Evolutionary conservation across 1,140 invertebrate species (phyloP), one percentile per base, ranked within the genome.

Genomic region (Trachymyrmex septentrionalis): DNA sequence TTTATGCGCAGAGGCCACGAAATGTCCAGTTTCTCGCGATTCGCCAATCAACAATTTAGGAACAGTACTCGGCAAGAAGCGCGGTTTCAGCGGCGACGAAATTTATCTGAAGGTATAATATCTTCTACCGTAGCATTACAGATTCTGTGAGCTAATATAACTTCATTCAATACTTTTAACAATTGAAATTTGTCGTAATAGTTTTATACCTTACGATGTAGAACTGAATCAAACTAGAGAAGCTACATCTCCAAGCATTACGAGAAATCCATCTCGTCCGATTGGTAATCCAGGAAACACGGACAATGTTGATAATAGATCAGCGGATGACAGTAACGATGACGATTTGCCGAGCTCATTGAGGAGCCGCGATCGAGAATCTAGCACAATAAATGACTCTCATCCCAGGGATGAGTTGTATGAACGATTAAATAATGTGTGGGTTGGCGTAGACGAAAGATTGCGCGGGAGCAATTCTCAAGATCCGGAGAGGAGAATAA

Each of bases 171-270:
- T 48, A 91, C n/a, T 86, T 55, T 86, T 91, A 5, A 91, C 87
- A 9, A 91, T 93, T 21, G 88, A 92, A 78, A 87, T 92, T 77
- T 85, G 91, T 57, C 78, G 87, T 24, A 93, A 93, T 59, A 92
- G 67, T 86, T 91, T 90, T 66, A 77, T 90, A 30, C 66, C 88
- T 59, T 85, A 89, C 48, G 88, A 90, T 71, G 34, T 82, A 34
- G 85, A 92, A 67, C 48, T 78, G 63, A 86, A 81, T 86, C 85
- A 84, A 64, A 72, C 27, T 53, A 86, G 78, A 19, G 77, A 86
- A 72, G 55, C 55, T 81, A 57, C 64, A 59, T 66, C 85, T n/a
- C 50, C 85, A n/a, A 86, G 27, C 57, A 69, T 59, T 24, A 38
- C 24, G 19, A 69, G 75, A 80, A 69, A 61, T 81, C 48, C 44